phyloP scores from a whole-genome alignment of 92 coral and sea anemone species.

The Umimayanthus kanabou region DNA sequence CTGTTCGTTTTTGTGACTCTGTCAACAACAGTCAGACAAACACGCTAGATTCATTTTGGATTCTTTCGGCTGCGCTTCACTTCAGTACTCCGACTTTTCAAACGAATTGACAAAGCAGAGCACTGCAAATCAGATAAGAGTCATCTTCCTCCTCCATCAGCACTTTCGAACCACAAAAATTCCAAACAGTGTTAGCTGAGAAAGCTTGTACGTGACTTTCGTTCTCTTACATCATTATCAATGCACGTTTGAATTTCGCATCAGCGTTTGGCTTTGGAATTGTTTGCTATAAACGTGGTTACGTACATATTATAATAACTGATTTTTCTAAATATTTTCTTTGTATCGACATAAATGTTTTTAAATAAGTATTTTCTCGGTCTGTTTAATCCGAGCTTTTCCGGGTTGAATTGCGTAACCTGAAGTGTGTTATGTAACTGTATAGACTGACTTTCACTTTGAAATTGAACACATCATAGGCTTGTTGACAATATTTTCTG shows the following conservation, averaged over 20 bases:
- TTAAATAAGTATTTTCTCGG: neutral
- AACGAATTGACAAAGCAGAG: neutral
- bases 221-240: neutral
- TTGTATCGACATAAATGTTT: neutral
- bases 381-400: neutral
- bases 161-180: slow-evolving; percentile 5
- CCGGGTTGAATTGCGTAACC: slow-evolving; percentile 28
- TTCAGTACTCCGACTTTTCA: neutral
- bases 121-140: neutral
- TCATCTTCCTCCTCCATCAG: neutral
- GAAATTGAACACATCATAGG: neutral
- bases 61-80: neutral
- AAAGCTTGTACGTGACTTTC: neutral
- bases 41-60: neutral
- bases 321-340: neutral
- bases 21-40: neutral
- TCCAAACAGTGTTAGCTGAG: neutral
- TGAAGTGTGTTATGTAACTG: slow-evolving; percentile 35
- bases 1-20: neutral
- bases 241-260: neutral
- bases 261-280: neutral
- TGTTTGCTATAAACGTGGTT: no score
- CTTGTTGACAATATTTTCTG: slow-evolving; percentile 22
- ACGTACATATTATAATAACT: no score
- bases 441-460: neutral